Evolutionary conservation across 1,140 invertebrate genomes (phyloP).

Genomic region (Solenopsis fugax): DNA sequence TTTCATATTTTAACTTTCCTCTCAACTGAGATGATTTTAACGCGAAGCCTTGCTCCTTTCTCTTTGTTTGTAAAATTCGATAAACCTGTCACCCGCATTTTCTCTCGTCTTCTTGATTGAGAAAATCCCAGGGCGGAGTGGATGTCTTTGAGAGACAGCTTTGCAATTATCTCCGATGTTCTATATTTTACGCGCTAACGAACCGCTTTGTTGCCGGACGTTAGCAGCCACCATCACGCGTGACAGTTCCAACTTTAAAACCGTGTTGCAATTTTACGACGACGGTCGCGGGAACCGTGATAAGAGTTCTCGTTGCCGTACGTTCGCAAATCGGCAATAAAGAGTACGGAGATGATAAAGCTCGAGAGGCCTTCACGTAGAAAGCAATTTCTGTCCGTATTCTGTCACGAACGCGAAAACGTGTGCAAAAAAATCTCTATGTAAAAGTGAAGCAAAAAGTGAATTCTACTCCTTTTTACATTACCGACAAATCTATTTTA

Average conservation of each 20-base stretch:
- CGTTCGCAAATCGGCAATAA: conserved; percentile 43
- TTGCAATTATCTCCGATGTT: conserved; percentile 54
- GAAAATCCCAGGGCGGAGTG: conserved; percentile 38
- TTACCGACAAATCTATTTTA: neutral
- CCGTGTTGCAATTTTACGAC: conserved; percentile 45
- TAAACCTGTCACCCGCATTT: conserved; percentile 38
- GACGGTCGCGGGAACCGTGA: conserved; percentile 20
- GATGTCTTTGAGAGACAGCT: conserved; percentile 36
- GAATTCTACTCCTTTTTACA: neutral
- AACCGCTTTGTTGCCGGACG: conserved; percentile 46
- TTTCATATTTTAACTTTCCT: conserved; percentile 8
- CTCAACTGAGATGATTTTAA: conserved; percentile 5
- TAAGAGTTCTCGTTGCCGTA: conserved; percentile 53
- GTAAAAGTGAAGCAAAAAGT: neutral
- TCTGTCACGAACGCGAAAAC: conserved; percentile 4
- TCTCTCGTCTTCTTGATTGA: conserved; percentile 52
- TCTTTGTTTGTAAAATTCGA: conserved; percentile 48
- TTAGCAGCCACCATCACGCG: conserved; percentile 1
- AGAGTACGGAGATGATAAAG: conserved; percentile 31
- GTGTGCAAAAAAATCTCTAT: neutral
- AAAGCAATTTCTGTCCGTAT: conserved; percentile 26
- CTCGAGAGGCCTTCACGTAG: conserved; percentile 7
- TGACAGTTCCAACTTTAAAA: conserved; percentile 45
- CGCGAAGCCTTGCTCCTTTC: neutral
- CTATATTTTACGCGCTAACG: conserved; percentile 58